These are phyloP conservation scores for Melopsittacus undulatus DNA, from an alignment of 2,797 vertebrate genomes.

Conservation along the genomic window DNA sequence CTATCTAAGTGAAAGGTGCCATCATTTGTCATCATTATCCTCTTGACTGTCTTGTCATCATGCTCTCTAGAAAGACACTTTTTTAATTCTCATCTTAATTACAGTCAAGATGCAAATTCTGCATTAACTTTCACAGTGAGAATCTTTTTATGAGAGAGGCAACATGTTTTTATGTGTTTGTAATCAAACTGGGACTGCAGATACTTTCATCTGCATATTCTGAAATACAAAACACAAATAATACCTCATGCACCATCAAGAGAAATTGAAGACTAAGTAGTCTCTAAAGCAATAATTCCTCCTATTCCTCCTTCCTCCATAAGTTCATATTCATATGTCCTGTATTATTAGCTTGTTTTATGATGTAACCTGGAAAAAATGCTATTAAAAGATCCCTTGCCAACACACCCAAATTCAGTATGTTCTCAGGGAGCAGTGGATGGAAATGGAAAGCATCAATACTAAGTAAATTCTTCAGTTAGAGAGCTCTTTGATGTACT, in stretches of 20 bases:
- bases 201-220: not conserved
- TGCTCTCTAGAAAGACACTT: not conserved
- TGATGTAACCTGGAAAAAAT: not conserved
- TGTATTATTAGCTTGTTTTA: not conserved
- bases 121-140: not conserved
- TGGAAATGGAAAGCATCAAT: not conserved
- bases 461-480: not conserved
- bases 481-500: not conserved
- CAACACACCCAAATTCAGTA: not conserved
- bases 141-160: not conserved
- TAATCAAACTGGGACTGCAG: not conserved
- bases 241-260: not conserved
- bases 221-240: not conserved
- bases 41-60: not conserved
- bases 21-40: not conserved
- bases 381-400: not conserved
- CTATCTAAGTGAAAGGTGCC: not conserved
- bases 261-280: not conserved
- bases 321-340: not conserved
- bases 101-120: not conserved
- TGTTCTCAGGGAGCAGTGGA: not conserved
- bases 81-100: slow-evolving; percentile 3
- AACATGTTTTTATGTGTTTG: not conserved
- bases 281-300: not conserved
- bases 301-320: not conserved